Evolutionary conservation across 2,888 invertebrate genomes (phyloP).

Genomic region (Chrysomela aeneicollis): DNA sequence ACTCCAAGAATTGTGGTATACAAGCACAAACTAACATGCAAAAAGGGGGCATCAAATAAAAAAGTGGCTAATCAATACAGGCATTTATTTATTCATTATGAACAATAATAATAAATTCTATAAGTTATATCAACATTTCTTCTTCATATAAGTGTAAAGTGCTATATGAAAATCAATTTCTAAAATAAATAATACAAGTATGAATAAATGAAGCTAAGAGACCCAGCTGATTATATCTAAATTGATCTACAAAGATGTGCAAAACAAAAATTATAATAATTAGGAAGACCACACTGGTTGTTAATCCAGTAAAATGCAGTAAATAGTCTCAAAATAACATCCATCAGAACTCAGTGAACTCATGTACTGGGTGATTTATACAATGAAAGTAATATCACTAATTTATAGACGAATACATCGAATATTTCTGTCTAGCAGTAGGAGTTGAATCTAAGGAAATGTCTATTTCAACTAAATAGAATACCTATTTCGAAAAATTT

Average conservation of each 20-base stretch:
- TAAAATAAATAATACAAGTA: slow-evolving; percentile 2
- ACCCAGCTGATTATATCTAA: not conserved
- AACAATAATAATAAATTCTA: slow-evolving; percentile 4
- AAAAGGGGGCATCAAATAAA: not conserved
- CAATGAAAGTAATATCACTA: too few species aligned
- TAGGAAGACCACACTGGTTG: slow-evolving; percentile 1
- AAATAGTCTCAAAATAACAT: not conserved
- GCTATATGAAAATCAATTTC: slow-evolving; percentile 1
- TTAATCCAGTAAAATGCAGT: not conserved
- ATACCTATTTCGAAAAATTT: too few species aligned
- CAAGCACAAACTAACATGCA: slow-evolving; percentile 7
- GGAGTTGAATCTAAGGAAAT: too few species aligned
- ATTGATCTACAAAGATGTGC: not conserved
- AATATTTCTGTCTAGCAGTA: too few species aligned
- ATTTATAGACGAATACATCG: too few species aligned
- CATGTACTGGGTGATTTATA: too few species aligned
- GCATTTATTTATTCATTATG: slow-evolving; percentile 3
- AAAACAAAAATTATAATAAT: not conserved
- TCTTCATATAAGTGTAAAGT: slow-evolving; percentile 7
- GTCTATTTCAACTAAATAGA: too few species aligned
- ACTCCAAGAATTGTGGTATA: not conserved
- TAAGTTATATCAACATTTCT: slow-evolving; percentile 1
- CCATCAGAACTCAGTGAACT: not conserved
- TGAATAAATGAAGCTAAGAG: not conserved
- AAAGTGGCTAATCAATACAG: not conserved